Evolutionary conservation across 2,888 invertebrate genomes (phyloP), one percentile per base, ranked within the genome.

Genomic region (Heliconius charithonia): DNA sequence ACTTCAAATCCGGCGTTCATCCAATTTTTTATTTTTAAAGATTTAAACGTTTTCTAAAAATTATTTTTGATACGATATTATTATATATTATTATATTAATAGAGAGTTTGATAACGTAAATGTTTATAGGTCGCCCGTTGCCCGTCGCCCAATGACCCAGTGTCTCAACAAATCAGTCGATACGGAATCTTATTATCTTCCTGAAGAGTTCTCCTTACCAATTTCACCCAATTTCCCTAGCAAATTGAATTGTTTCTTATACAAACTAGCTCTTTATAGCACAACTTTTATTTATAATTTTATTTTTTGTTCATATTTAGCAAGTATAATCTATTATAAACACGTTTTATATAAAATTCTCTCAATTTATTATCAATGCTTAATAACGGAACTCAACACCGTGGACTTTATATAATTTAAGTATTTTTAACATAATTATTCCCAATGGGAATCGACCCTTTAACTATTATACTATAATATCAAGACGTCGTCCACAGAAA

Each of bases 181-280:
- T 77, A 51, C 71, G 65, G 22, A 77, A 77, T 51, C 77, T 72
- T 63, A 77, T 77, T 77, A 71, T 65, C 45, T 77, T 71, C 37
- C 10, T 63, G 32, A 71, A 65, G 63, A 71, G 77, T 65, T 77
- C 71, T 71, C 29, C 41, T 51, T 37, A 32, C 45, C 77, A 71
- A 77, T 77, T 72, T 77, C 22, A 56, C 12, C 65, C 45, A 71
- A 77, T 63, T 77, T 77, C 51, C 41, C 41, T 63, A 51, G 65
- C 63, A 77, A 77, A 77, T 77, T 77, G 71, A 72, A 65, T 77
- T 71, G 32, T 71, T 29, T 74, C 62, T 4, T 37, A 41, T 37
- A 41, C 73, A 22, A 74, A 74, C 41, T 63, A 63, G 62, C 25
- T 74, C 37, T 63, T 63, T 63, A 74, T 74, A 74, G 37, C 0